Percentiles rank a stretch among this genome's conserved stretches.
Conservation (phyloP, 2,797 vertebrate species). For the Lacerta agilis region DNA sequence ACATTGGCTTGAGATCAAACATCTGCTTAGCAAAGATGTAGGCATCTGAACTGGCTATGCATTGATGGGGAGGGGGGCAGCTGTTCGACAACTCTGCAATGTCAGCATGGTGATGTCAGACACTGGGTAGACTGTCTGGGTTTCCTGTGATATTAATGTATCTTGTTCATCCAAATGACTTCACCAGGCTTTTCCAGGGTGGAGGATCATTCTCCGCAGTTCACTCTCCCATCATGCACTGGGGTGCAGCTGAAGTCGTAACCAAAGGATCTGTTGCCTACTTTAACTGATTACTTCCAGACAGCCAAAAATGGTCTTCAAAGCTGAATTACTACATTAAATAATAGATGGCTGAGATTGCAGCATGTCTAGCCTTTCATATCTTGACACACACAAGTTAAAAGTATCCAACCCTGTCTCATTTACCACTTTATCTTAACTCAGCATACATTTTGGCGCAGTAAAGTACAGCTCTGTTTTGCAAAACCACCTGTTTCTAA, state of each 20-base stretch:
- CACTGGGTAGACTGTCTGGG: neutral
- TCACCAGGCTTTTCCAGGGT: constrained; percentile 7
- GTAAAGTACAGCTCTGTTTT: neutral
- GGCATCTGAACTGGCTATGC: neutral
- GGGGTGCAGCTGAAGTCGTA: constrained; percentile 50
- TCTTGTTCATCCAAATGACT: constrained; percentile 8
- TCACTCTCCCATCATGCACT: neutral
- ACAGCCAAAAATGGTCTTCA: constrained; percentile 36
- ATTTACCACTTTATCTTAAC: neutral
- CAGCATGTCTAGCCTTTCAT: neutral
- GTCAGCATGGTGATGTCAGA: neutral
- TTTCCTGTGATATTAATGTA: neutral
- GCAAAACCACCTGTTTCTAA: neutral
- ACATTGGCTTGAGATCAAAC: constrained; percentile 22
- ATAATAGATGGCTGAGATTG: neutral
- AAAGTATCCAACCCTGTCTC: neutral
- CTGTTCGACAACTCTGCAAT: constrained; percentile 17
- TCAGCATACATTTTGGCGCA: neutral
- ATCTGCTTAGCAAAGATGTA: neutral
- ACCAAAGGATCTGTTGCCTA: constrained; percentile 52
- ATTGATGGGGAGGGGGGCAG: neutral
- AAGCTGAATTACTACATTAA: constrained; percentile 6
- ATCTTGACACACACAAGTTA: neutral
- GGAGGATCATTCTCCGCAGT: constrained; percentile 28
- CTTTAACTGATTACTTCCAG: constrained; percentile 36